phyloP scores from a whole-genome alignment of 2,797 vertebrate species.

The Apogon hyalosoma region DNA sequence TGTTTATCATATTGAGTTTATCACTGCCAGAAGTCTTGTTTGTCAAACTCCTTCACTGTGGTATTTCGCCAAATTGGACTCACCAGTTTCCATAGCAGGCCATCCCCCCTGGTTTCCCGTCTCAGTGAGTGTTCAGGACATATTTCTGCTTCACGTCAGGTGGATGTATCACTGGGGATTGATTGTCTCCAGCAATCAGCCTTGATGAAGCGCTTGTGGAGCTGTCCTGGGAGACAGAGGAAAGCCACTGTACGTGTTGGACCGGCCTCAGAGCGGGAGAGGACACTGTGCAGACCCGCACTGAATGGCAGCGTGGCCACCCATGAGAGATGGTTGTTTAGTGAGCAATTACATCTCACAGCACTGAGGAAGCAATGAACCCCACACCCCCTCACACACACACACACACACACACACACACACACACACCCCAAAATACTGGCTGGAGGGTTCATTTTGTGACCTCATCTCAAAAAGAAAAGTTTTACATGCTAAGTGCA shows the following conservation, averaged over 20 bases:
- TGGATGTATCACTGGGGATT: constrained; percentile 66
- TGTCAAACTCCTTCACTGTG: constrained; percentile 11
- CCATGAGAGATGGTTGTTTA: constrained; percentile 76
- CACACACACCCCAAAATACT: constrained; percentile 22
- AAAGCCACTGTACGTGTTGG: constrained; percentile 79
- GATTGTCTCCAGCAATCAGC: constrained; percentile 81
- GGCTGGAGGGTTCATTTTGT: constrained; percentile 44
- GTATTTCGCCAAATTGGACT: constrained; percentile 34
- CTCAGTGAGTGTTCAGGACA: constrained; percentile 49
- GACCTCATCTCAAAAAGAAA: constrained; percentile 56
- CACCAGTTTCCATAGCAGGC: constrained; percentile 35
- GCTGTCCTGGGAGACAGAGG: constrained; percentile 70
- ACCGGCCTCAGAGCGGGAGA: constrained; percentile 47
- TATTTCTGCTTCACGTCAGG: constrained; percentile 81
- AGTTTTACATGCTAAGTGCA: constrained; percentile 43
- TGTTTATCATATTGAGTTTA: constrained; percentile 18
- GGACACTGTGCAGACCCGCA: constrained; percentile 77
- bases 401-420: background rate
- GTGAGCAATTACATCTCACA: constrained; percentile 72
- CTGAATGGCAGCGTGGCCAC: constrained; percentile 68
- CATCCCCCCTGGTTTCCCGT: constrained; percentile 36
- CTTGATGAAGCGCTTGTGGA: constrained; percentile 72
- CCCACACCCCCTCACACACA: constrained; percentile 11
- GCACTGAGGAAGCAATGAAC: constrained; percentile 53
- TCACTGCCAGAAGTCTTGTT: constrained; percentile 9